Base-by-base conservation (phyloP, 2,888 invertebrate genomes). In the Tetragonula carbonaria region DNA sequence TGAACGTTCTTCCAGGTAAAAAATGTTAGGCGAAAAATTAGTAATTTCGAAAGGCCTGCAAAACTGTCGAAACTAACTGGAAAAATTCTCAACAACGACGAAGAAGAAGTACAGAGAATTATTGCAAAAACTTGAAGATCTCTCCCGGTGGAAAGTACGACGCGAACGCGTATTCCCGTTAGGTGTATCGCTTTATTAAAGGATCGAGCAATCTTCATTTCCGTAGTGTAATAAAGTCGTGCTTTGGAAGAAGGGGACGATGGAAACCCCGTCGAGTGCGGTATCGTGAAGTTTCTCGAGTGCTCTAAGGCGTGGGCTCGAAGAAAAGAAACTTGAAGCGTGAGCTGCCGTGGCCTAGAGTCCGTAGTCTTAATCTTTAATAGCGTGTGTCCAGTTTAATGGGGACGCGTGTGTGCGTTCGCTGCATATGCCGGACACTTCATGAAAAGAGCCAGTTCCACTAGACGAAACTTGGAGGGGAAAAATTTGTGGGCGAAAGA, bases 371-470 rank as follows among this genome's bases (percentile, higher is more conserved):
- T 77, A 70, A 77, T 77, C 63, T 77, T 77, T 77, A 71, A 77
- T 72, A 65, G 53, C 72, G 72, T 65, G 72, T 77, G 72, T 71
- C 63, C 77, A 72, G 77, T 71, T 77, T 77, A 72, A 77, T 77
- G 72, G 72, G 55, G 28, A 45, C 63, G 72, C 72, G 72, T 21
- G 77, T 77, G 72, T 77, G 77, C 72, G 77, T 77, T 53, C 72
- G 14, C 21, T 38, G 38, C 55, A 21, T 8, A 23, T 28, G 21
- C 53, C 28, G 21, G 28, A 55, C 72, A 28, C 53, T 77, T 63
- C 13, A 5, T 77, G 72, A 72, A 77, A 77, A 65, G 71, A 63
- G 21, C 38, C 21, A 21, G 21, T 6, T 38, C 0, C 51, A 11
- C 8, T 38, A 8, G 66, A 55, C 21, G 38, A 5, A 28, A 14